Base-by-base conservation (phyloP, 1,140 invertebrate species). In the Eurosta solidaginis region DNA sequence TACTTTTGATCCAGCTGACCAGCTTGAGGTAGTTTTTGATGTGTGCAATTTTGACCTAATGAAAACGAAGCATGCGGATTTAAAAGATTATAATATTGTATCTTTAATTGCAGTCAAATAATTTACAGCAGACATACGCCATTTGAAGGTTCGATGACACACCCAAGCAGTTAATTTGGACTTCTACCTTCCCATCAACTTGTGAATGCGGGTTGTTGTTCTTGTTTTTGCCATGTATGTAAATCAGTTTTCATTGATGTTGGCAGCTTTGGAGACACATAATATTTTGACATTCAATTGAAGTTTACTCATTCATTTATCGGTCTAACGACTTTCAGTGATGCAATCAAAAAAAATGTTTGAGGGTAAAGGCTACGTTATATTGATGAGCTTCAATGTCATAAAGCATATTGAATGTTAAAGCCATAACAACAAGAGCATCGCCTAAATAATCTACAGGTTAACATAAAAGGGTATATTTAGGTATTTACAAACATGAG, bases 231-330 rank as follows among this genome's bases (percentile, higher is more conserved):
- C 12, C 22, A 10, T 20, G n/a, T n/a, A n/a, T n/a, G n/a, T n/a
- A n/a, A n/a, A n/a, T n/a, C n/a, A n/a, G n/a, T 22, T 1, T 12
- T 10, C 6, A 10, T 68, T 68, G 59, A 10, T 33, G 29, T 59
- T 59, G 17, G 27, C 27, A 59, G 54, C n/a, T n/a, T 36, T 42
- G 73, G 59, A 29, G 33, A 40, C 33, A 33, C 59, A 42, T 68
- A 68, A 75, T 52, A 50, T 63, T 52, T 74, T 79, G 78, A 79
- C 78, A 79, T 54, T 79, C 74, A 45, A 33, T 76, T 45, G 52
- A 80, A 80, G 79, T 80, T 80, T 80, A 77, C 79, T 74, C 79
- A 80, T 80, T 80, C 79, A 80, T 80, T 80, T 80, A 80, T 80
- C 77, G 79, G 79, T 80, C 79, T 80, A 78, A 78, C 78, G 79